phyloP scores from a whole-genome alignment of 2,797 vertebrate species.

The Telmatherina bonti region DNA sequence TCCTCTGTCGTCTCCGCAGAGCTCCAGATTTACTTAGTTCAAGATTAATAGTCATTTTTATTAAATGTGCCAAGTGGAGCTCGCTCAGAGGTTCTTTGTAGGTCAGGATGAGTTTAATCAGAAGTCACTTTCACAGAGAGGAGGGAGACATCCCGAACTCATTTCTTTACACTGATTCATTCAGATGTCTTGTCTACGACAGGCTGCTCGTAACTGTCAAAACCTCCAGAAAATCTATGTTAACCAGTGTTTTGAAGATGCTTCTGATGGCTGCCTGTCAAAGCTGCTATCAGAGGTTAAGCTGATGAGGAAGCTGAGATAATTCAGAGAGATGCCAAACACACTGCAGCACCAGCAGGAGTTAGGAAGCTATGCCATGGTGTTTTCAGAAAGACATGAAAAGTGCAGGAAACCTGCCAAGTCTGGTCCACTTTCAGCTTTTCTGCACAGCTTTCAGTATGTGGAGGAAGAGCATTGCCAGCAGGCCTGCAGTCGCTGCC shows the following conservation, averaged over 20 bases:
- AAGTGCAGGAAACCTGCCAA: neutral
- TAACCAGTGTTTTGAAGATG: neutral
- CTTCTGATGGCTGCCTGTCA: neutral
- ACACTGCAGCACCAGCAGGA: slow-evolving; percentile 1
- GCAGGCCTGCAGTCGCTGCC: neutral
- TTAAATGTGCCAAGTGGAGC: slow-evolving; percentile 37
- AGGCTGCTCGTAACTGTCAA: neutral
- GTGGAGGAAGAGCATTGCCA: neutral
- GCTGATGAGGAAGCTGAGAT: neutral
- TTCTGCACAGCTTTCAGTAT: slow-evolving; percentile 1
- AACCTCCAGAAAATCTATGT: neutral
- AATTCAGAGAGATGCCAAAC: neutral
- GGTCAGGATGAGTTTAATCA: slow-evolving; percentile 38
- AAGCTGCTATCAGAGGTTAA: slow-evolving; percentile 5
- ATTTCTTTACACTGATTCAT: neutral
- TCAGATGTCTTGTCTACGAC: neutral
- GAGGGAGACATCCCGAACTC: neutral
- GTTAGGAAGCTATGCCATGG: neutral
- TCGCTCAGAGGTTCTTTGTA: slow-evolving; percentile 29
- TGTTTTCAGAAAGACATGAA: neutral
- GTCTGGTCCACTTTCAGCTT: slow-evolving; percentile 8
- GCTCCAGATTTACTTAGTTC: slow-evolving; percentile 7
- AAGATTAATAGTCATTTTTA: slow-evolving; percentile 37
- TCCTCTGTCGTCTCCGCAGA: slow-evolving; percentile 1
- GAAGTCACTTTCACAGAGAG: slow-evolving; percentile 8